Base-by-base conservation (phyloP, 2,113 vertebrate species). In the Callorhinus ursinus region DNA sequence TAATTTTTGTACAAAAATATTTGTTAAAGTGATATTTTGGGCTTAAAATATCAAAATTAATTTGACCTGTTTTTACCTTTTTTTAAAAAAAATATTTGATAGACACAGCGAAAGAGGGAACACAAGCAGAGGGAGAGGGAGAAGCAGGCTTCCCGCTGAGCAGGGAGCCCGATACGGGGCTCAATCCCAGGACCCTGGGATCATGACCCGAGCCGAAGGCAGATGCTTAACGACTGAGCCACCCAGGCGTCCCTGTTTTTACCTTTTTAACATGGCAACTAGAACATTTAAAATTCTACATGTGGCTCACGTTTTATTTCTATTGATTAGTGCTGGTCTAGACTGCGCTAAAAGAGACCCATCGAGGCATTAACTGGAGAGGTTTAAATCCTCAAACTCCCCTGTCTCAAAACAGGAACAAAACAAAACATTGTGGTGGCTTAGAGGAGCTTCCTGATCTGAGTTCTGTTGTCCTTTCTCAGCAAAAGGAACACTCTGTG, bases 31-130 rank as follows among this genome's bases (percentile, higher is more conserved):
- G 92, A 36, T 88, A 55, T 53, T 90, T 96, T 61, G 22, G 7
- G 18, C 24, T 65, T 92, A 92, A 74, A 87, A 57, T 85, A 51
- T 49, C 81, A 86, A 92, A 84, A 65, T 86, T 88, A 80, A 65
- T 86, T 93, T 76, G 28, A 33, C 36, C 10, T 65, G 15, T 46
- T 90, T 96, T 92, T 86, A 36, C 51, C 21, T 93, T 95, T 95
- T 39, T 46, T 14, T 33, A 16, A 53, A 46, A 46, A 46, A 46
- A 46, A 9, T 46, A 46, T 46, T 46, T 46, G 46, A 46, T 46
- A 46, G 46, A 46, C 46, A 46, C 46, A 46, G 46, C 46, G 46
- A 46, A 8, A 46, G 46, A 46, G 46, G 46, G 46, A 46, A 46
- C 46, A 46, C 46, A 46, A 46, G 46, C 46, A 46, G 46, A 8